These are phyloP conservation scores for Halichoerus grypus DNA, from an alignment of 2,113 vertebrate genomes.

Conservation along the genomic window DNA sequence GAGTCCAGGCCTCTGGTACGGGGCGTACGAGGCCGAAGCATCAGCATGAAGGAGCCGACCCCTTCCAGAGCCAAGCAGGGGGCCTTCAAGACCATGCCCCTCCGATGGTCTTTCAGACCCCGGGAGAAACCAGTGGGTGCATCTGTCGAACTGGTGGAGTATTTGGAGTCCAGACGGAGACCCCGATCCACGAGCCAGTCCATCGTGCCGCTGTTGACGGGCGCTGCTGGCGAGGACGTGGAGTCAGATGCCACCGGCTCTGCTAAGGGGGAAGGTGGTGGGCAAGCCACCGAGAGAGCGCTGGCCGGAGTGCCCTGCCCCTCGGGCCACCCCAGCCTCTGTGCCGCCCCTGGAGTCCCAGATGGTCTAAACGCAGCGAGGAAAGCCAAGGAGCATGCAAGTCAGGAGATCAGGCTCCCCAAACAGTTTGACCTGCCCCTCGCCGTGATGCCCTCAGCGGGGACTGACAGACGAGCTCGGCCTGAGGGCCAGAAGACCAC, in stretches of 20 bases:
- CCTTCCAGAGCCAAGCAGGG: slow-evolving; percentile 83
- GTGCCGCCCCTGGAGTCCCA: slow-evolving; percentile 54
- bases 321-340: slow-evolving; percentile 76
- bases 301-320: slow-evolving; percentile 51
- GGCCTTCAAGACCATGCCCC: slow-evolving; percentile 88
- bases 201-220: slow-evolving; percentile 87
- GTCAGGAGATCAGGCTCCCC: slow-evolving; percentile 85
- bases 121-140: slow-evolving; percentile 85
- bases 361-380: slow-evolving; percentile 79
- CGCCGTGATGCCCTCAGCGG: slow-evolving; percentile 44
- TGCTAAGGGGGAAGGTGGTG: slow-evolving; percentile 67
- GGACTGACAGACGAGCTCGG: slow-evolving; percentile 38
- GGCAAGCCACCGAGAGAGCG: slow-evolving; percentile 44
- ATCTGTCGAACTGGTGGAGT: slow-evolving; percentile 91
- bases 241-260: neutral
- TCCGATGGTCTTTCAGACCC: slow-evolving; percentile 91
- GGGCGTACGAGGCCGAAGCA: slow-evolving; percentile 88
- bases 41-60: slow-evolving; percentile 89
- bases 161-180: slow-evolving; percentile 93
- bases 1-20: slow-evolving; percentile 87
- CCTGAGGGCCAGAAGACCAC: slow-evolving; percentile 53
- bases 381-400: slow-evolving; percentile 82
- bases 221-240: slow-evolving; percentile 72
- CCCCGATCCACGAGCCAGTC: slow-evolving; percentile 92
- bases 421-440: slow-evolving; percentile 82